phyloP scores from a whole-genome alignment of 2,113 vertebrate species.

The Charina bottae region DNA sequence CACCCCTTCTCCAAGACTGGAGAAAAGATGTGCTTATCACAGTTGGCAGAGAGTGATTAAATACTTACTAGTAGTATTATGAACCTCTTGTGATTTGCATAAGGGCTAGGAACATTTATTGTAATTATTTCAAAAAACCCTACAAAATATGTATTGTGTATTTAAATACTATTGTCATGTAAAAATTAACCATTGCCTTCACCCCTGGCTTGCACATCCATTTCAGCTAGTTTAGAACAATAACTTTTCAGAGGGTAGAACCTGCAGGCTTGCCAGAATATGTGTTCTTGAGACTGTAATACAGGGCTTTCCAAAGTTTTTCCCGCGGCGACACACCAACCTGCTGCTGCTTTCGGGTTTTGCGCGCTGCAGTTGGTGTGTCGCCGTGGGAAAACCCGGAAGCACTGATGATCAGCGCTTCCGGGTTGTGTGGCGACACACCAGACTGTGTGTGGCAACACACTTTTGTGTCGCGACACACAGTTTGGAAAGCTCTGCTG shows the following conservation, averaged over 20 bases:
- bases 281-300: background rate
- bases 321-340: too few species aligned
- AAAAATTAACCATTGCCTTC: background rate
- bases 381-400: too few species aligned
- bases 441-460: too few species aligned
- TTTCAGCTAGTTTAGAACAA: background rate
- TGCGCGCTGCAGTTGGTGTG: too few species aligned
- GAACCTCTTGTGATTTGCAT: too few species aligned
- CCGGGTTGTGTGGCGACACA: too few species aligned
- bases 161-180: background rate
- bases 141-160: background rate
- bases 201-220: background rate
- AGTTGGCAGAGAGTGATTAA: background rate
- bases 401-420: too few species aligned
- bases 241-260: background rate
- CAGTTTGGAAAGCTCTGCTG: too few species aligned
- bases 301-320: too few species aligned
- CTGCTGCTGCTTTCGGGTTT: too few species aligned
- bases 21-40: background rate
- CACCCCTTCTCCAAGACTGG: background rate
- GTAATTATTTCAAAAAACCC: background rate
- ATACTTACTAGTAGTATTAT: background rate
- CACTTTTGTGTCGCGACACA: too few species aligned
- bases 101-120: background rate
- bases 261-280: background rate